Conservation (phyloP, 2,888 invertebrate genomes). For the Automeris io region DNA sequence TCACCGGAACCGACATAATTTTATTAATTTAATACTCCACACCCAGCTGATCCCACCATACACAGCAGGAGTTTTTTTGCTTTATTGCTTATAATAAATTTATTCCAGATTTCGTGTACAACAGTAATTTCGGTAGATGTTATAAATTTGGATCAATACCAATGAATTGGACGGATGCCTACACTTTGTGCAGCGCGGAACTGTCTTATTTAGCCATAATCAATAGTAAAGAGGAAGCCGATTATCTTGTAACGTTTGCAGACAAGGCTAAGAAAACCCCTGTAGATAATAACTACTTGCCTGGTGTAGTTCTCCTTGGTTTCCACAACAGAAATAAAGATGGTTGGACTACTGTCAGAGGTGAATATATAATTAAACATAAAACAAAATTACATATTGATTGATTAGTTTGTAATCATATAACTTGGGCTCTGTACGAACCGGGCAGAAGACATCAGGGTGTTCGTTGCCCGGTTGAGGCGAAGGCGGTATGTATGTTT, state of each 20-base stretch:
- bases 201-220: conserved; percentile 47
- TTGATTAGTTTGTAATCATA: neutral
- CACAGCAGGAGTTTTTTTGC: no score
- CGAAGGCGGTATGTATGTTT: no score
- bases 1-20: no score
- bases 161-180: conserved; percentile 48
- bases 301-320: conserved; percentile 31
- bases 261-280: conserved; percentile 28
- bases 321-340: conserved; percentile 24
- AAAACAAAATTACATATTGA: neutral
- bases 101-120: conserved; percentile 29
- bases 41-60: no score
- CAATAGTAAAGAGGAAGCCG: conserved; percentile 39
- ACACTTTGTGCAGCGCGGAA: conserved; percentile 40
- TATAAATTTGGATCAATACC: conserved; percentile 52
- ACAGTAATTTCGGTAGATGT: conserved; percentile 33
- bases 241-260: conserved; percentile 31
- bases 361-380: conserved; percentile 18
- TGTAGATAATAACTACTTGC: conserved; percentile 24
- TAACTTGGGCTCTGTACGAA: no score
- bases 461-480: no score
- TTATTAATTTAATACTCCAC: no score
- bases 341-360: conserved; percentile 40
- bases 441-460: no score
- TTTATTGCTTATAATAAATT: no score